A percentile compares a stretch with the other conserved stretches of the same genome.
Evolutionary conservation across 1,140 invertebrate species (phyloP).

Genomic region (Triops cancriformis): DNA sequence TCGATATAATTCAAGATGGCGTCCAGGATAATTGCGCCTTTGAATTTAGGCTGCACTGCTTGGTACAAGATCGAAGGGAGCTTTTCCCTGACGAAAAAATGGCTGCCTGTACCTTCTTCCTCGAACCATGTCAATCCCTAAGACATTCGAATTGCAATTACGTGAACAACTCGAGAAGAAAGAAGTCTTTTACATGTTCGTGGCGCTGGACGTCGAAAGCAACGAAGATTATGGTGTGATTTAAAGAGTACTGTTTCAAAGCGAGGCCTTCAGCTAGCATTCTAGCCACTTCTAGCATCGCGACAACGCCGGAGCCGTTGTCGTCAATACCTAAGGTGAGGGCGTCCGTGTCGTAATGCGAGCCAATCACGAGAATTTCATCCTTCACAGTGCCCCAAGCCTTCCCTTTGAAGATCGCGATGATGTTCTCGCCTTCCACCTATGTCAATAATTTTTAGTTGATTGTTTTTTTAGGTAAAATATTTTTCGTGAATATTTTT

Average conservation of each 20-base stretch:
- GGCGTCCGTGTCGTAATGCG: conserved; percentile 42
- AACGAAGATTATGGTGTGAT: conserved; percentile 26
- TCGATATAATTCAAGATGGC: conserved; percentile 26
- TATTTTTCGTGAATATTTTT: neutral
- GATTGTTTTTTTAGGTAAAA: neutral
- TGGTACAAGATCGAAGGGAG: conserved; percentile 16
- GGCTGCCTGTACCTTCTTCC: conserved; percentile 18
- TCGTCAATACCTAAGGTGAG: conserved; percentile 38
- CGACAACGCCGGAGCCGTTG: conserved; percentile 42
- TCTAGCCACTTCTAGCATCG: conserved; percentile 40
- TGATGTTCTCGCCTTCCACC: conserved; percentile 37
- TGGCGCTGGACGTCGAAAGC: conserved; percentile 27
- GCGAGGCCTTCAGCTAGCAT: conserved; percentile 33
- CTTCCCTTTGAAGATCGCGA: conserved; percentile 39
- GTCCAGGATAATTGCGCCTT: conserved; percentile 27
- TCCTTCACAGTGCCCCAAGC: conserved; percentile 38
- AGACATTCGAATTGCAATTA: neutral
- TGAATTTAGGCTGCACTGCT: conserved; percentile 16
- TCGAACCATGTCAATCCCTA: conserved; percentile 18
- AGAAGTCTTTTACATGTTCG: conserved; percentile 16
- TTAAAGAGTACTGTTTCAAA: neutral
- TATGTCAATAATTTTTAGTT: neutral
- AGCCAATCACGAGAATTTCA: conserved; percentile 39
- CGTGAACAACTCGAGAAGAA: neutral
- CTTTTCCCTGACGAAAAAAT: conserved; percentile 26